A percentile compares a stretch with the other conserved stretches of the same genome.
Evolutionary conservation across 2,113 vertebrate species (phyloP).

Genomic region (Lethenteron reissneri): DNA sequence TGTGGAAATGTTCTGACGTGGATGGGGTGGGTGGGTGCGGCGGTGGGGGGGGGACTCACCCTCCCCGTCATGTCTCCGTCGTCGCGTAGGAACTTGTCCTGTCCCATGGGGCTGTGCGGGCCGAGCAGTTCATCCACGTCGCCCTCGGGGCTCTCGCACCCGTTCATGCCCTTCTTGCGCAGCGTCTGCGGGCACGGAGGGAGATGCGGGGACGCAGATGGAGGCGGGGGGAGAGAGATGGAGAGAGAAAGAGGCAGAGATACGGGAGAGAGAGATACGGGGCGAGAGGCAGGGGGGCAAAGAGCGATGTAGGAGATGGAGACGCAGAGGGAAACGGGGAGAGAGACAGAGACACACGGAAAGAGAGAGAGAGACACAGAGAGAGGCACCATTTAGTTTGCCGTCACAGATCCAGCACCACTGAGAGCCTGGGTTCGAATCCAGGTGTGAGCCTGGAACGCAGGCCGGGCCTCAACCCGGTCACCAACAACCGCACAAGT

Average conservation of each 20-base stretch:
- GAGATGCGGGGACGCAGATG: not conserved
- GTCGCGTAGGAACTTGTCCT: not conserved
- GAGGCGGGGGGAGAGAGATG: not conserved
- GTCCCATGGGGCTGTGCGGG: not conserved
- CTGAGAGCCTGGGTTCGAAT: no score
- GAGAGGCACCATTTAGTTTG: no score
- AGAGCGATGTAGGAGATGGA: not conserved
- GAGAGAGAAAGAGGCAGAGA: not conserved
- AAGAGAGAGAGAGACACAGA: not conserved
- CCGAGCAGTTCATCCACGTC: not conserved
- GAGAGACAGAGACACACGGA: not conserved
- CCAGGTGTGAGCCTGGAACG: no score
- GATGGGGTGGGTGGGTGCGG: no score
- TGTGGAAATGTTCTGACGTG: no score
- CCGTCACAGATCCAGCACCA: no score
- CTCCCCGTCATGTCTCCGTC: no score
- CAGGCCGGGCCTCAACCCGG: no score
- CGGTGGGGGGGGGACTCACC: no score
- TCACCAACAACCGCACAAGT: no score
- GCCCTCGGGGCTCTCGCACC: not conserved
- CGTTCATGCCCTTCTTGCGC: slow-evolving; percentile 4
- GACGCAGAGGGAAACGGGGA: not conserved
- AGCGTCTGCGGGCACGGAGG: slow-evolving; percentile 1
- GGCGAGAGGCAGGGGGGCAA: not conserved
- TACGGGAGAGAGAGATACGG: not conserved